Evolutionary conservation across 2,797 vertebrate genomes (phyloP), one percentile per base, ranked within the genome.

Genomic region (Periparus ater): DNA sequence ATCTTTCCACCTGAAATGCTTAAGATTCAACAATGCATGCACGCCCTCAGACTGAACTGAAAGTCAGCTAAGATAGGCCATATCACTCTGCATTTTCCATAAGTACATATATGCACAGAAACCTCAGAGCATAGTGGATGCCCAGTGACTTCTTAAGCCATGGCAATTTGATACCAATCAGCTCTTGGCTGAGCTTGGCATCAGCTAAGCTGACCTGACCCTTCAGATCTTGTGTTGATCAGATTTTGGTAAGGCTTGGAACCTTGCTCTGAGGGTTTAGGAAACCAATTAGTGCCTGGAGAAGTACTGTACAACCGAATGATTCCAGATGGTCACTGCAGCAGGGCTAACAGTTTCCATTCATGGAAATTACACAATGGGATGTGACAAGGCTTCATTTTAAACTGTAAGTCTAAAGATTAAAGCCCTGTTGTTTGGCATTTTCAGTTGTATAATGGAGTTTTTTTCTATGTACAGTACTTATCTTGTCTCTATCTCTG

Each of bases 401-500:
- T 93, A 93, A 94, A 84, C 73, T 73, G 44, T 30, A 82, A 88
- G 7, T 78, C 61, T 84, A 61, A 76, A 79, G 80, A 93, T 91
- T 84, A 94, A 92, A 95, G 40, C 63, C 25, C 54, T 65, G 75
- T 88, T 94, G 79, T 90, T 93, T 76, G 25, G 34, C 8, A 6
- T 29, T 85, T 93, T 84, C 53, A 55, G 60, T 66, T 7, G 1
- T 34, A 75, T 70, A 91, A 88, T 88, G 20, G 50, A 53, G 32
- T 22, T 87, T 89, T 88, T 89, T 85, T 79, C 58, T 90, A 25
- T 22, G 54, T 82, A 95, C 67, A 90, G 57, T 95, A 66, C 70
- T 91, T 93, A 93, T 73, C 94, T 93, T 91, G 88, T 86, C 82
- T 96, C 88, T 86, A 81, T 94, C 95, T 86, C 88, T 91, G 54